Conservation (phyloP, 2,888 invertebrate species). For the Apotomis betuletana region DNA sequence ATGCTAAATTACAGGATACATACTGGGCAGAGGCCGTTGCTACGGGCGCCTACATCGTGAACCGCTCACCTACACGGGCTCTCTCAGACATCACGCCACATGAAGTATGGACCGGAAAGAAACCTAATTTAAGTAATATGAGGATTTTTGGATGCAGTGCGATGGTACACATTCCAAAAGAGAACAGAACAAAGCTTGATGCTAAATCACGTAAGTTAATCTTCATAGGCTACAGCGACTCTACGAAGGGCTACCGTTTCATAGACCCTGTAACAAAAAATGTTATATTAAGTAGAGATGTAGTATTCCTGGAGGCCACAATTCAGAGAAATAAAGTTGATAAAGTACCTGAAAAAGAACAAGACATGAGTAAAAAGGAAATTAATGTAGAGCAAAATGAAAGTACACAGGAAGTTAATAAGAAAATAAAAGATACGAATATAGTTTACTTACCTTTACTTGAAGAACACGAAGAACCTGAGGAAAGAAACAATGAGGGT, state of each 20-base stretch:
- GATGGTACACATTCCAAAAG: slow-evolving; percentile 55
- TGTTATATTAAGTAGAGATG: slow-evolving; percentile 3
- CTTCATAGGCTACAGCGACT: slow-evolving; percentile 55
- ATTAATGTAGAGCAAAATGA: no score
- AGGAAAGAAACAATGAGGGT: no score
- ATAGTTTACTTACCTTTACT: no score
- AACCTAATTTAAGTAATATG: slow-evolving; percentile 50
- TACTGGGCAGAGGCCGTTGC: slow-evolving; percentile 4
- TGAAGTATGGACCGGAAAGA: background rate
- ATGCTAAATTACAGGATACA: background rate
- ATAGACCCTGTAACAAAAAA: slow-evolving; percentile 17
- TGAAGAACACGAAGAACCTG: background rate
- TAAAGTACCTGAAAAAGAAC: no score
- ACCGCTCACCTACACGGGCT: slow-evolving; percentile 2
- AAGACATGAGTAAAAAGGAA: no score
- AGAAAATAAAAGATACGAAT: no score
- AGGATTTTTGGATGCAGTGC: slow-evolving; percentile 55
- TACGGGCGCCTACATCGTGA: slow-evolving; percentile 2
- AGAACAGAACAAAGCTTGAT: slow-evolving; percentile 55
- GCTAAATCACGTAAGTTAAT: slow-evolving; percentile 49
- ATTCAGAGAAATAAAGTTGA: background rate
- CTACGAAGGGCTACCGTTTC: slow-evolving; percentile 44
- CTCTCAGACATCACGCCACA: background rate
- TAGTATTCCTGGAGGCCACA: slow-evolving; percentile 1
- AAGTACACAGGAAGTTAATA: no score